Evolutionary conservation across 2,113 vertebrate genomes (phyloP).

Genomic region (Procavia capensis): DNA sequence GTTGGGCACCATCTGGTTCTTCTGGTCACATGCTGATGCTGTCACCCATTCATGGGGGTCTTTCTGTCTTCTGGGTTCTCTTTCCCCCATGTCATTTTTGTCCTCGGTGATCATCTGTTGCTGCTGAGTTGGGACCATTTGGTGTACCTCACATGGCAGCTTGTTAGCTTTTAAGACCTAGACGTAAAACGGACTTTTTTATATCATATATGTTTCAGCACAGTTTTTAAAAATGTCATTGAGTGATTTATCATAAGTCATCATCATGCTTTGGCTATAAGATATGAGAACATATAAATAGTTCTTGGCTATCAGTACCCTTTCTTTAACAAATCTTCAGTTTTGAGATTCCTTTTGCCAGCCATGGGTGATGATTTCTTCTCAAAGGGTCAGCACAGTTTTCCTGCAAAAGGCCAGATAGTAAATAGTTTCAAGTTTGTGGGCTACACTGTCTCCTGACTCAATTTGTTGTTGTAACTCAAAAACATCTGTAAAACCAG

Average conservation of each 20-base stretch:
- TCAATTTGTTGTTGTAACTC: neutral
- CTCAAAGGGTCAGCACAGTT: neutral
- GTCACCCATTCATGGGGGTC: no score
- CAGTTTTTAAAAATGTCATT: neutral
- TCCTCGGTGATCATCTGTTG: no score
- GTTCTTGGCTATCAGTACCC: neutral
- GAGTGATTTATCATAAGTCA: neutral
- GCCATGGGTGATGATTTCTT: neutral
- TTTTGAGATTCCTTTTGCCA: neutral
- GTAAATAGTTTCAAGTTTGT: neutral
- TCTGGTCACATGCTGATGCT: no score
- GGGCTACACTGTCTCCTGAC: neutral
- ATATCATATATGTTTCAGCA: no score
- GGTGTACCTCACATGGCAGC: no score
- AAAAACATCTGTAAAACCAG: neutral
- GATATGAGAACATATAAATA: neutral
- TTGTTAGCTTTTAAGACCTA: no score
- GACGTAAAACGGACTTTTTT: no score
- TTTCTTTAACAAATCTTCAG: neutral
- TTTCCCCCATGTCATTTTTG: no score
- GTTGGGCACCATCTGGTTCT: no score
- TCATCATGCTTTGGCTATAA: neutral
- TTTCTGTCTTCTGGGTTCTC: no score
- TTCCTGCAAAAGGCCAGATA: neutral
- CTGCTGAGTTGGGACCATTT: no score